Evolutionary conservation across 2,888 invertebrate species (phyloP), one percentile per base, ranked within the genome.

Genomic region (Drosophila antonietae): DNA sequence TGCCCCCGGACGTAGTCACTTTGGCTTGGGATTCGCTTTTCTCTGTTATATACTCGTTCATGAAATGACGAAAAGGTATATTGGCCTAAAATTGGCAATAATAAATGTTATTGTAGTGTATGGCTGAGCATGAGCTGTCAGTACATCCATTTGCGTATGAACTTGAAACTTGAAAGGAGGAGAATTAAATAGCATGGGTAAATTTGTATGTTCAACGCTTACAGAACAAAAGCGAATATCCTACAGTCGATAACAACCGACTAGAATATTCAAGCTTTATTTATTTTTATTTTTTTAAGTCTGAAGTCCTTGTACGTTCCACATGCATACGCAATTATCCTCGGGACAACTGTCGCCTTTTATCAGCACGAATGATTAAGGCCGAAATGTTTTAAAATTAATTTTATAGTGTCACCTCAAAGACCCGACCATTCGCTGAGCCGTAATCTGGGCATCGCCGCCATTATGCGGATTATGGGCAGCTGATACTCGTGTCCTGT

Each of bases 351-450:
- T 83, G 88, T 84, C 84, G 82, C 70, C 68, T 81, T 75, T 88
- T 87, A 83, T 87, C 83, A 82, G 75, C 75, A 74, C 79, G 72
- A 87, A 84, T 88, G 89, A 88, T 88, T 87, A 82, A 77, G 75
- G 61, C 59, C 71, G 58, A 79, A 84, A 79, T 88, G 75, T 84
- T 79, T 84, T 80, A 71, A 86, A 83, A 86, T 83, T 83, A 88
- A 86, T 87, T 87, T 84, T 77, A 88, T 83, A 81, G 88, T 76
- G 68, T 61, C 57, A 79, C 70, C 78, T 77, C 75, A 60, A 68
- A 62, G 58, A 41, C 35, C 41, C 37, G 39, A 46, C 20, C 66
- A 66, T 60, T 69, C 51, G 59, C 61, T 43, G 71, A 67, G 60
- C 61, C 80, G 66, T 74, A 78, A 84, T 80, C 76, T 66, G 59